These are phyloP conservation scores for Entosphenus tridentatus DNA, from an alignment of 2,113 vertebrate species.

Conservation along the genomic window DNA sequence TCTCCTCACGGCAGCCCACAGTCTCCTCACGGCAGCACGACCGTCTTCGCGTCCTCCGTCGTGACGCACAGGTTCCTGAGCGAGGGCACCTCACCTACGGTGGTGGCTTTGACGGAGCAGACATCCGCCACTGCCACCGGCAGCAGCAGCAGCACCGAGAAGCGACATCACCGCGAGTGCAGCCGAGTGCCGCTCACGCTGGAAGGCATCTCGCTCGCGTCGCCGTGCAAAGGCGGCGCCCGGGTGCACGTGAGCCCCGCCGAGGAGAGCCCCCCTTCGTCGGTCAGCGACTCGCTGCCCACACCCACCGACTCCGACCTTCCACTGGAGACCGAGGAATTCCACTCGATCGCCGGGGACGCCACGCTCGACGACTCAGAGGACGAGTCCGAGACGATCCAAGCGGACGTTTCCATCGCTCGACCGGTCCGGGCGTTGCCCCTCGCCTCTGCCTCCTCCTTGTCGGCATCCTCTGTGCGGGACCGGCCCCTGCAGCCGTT, in stretches of 20 bases:
- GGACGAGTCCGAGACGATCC: conserved; percentile 55
- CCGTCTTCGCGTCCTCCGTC: too few species aligned
- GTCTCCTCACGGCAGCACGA: too few species aligned
- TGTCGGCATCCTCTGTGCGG: conserved; percentile 11
- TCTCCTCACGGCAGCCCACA: too few species aligned
- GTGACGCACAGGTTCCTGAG: too few species aligned
- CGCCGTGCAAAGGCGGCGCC: conserved; percentile 7
- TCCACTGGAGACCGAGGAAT: conserved; percentile 61
- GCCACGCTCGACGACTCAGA: conserved; percentile 67
- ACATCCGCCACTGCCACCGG: too few species aligned
- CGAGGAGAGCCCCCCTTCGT: conserved; percentile 80
- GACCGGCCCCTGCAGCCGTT: conserved; percentile 27
- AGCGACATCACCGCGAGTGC: too few species aligned
- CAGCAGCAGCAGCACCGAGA: too few species aligned
- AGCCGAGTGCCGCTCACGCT: too few species aligned
- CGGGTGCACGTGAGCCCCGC: conserved; percentile 18
- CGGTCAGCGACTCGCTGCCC: conserved; percentile 60
- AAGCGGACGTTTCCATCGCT: conserved; percentile 49
- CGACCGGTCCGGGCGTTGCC: conserved; percentile 15
- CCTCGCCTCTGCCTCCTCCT: too few species aligned
- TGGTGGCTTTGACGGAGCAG: too few species aligned
- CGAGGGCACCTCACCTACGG: too few species aligned
- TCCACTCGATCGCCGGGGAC: conserved; percentile 58
- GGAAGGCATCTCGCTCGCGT: too few species aligned
- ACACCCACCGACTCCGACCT: conserved; percentile 78